Conservation (phyloP, 2,113 vertebrate genomes). For the Fregetta grallaria region DNA sequence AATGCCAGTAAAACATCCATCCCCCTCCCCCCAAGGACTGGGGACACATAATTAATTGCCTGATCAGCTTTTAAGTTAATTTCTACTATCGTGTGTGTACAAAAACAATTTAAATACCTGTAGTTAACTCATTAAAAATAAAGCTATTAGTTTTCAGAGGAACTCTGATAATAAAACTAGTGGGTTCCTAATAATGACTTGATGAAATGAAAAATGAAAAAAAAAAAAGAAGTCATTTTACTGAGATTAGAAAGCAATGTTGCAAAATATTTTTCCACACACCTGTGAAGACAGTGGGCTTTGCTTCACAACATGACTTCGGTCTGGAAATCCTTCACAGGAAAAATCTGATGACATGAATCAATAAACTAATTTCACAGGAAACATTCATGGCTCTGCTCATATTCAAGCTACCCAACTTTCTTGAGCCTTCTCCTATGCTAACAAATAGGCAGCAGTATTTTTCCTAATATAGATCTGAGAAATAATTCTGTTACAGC, state of each 20-base stretch:
- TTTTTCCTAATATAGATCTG: not conserved
- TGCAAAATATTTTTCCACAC: not conserved
- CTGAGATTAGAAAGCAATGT: not conserved
- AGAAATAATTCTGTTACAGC: not conserved
- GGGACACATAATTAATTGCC: not conserved
- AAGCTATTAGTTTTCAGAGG: not conserved
- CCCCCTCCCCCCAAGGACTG: not conserved
- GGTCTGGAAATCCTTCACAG: not conserved
- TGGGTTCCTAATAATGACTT: not conserved
- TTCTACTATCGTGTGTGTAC: not conserved
- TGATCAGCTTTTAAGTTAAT: not conserved
- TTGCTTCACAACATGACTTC: not conserved
- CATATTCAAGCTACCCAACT: not conserved
- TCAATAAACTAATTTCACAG: not conserved
- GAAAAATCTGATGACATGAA: not conserved
- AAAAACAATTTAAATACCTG: not conserved
- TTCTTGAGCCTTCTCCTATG: not conserved
- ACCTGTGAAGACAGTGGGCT: not conserved
- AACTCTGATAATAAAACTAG: not conserved
- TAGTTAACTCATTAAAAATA: not conserved
- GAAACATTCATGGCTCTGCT: not conserved
- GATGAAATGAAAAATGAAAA: not conserved
- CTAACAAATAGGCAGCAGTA: not conserved
- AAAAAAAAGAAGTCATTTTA: not conserved
- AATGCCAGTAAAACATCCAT: not conserved